These are phyloP conservation scores for Glaucidium brasilianum DNA, from an alignment of 2,113 vertebrate species.

Conservation along the genomic window DNA sequence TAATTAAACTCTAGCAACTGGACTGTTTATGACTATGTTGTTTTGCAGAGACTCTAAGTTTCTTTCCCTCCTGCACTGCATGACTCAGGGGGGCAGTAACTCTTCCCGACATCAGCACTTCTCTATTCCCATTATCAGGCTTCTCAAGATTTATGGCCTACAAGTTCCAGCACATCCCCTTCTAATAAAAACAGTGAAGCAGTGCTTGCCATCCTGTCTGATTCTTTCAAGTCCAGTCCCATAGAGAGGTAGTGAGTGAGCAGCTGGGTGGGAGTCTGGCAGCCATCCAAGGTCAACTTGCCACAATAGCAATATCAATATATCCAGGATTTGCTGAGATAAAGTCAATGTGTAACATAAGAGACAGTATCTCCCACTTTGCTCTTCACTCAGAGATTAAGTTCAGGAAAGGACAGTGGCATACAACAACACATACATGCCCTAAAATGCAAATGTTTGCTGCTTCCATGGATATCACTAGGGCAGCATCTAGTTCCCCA, in stretches of 20 bases:
- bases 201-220: no score
- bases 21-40: no score
- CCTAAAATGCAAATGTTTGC: neutral
- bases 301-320: neutral
- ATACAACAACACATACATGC: rapidly evolving
- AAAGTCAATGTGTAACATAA: neutral
- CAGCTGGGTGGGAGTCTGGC: rapidly evolving
- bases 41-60: no score
- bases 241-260: neutral
- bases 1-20: no score
- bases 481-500: neutral
- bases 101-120: no score
- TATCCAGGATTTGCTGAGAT: neutral
- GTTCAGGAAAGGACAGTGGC: neutral
- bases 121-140: no score
- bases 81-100: no score
- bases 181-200: no score
- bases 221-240: no score
- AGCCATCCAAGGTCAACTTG: neutral
- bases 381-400: neutral
- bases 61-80: no score
- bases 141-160: no score
- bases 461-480: neutral
- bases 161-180: no score
- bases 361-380: neutral